Evolutionary conservation across 2,113 vertebrate species (phyloP).

Genomic region (Phylloscopus trochilus): DNA sequence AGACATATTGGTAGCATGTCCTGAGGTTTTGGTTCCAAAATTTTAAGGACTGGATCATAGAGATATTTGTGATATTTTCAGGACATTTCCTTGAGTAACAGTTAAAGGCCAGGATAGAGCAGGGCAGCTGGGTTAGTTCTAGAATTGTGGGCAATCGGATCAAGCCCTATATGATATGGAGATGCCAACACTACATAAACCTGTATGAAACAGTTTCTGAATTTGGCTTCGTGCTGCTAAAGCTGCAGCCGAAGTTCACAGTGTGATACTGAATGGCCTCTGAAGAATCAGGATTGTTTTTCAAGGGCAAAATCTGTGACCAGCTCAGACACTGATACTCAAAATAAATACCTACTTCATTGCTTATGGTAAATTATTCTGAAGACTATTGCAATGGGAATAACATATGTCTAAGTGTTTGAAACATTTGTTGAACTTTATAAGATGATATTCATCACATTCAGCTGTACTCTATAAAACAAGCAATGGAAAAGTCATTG

Average conservation of each 20-base stretch:
- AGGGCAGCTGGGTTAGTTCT: not conserved
- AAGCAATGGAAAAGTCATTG: not conserved
- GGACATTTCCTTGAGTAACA: not conserved
- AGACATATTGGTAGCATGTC: not conserved
- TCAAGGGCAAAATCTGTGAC: not conserved
- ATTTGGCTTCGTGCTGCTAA: not conserved
- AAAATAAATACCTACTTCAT: not conserved
- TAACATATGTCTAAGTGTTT: not conserved
- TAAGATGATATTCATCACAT: not conserved
- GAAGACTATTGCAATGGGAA: not conserved
- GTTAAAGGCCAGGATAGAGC: not conserved
- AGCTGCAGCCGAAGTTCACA: not conserved
- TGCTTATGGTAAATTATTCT: conserved; percentile 10
- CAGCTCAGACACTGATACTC: not conserved
- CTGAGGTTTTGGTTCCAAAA: not conserved
- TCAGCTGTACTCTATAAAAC: not conserved
- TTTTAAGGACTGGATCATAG: not conserved
- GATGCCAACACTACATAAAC: not conserved
- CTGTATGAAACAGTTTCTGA: not conserved
- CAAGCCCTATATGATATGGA: accelerated
- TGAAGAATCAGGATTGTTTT: not conserved
- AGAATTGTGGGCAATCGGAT: not conserved
- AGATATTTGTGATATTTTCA: not conserved
- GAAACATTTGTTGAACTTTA: conserved; percentile 9
- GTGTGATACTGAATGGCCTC: not conserved